Conservation (phyloP, 1,140 invertebrate species). For the Meteorus sp. region DNA sequence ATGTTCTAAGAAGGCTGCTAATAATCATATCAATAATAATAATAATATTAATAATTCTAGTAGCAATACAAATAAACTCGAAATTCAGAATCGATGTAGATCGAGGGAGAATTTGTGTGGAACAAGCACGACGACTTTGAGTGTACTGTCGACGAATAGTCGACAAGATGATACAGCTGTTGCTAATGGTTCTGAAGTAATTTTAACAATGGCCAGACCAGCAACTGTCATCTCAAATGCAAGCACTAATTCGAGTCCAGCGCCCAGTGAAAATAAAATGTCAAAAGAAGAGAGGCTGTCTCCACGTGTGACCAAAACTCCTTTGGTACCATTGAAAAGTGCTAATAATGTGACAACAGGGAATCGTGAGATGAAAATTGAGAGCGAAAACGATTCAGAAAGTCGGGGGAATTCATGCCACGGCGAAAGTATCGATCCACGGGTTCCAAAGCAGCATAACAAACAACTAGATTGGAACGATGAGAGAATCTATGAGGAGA, state of each 20-base stretch:
- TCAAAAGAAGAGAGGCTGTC: constrained; percentile 65
- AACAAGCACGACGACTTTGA: constrained; percentile 48
- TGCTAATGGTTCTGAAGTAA: constrained; percentile 63
- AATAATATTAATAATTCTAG: constrained; percentile 44
- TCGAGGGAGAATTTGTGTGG: constrained; percentile 63
- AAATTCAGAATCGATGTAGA: constrained; percentile 56
- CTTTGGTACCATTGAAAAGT: constrained; percentile 45
- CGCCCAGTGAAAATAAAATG: constrained; percentile 63
- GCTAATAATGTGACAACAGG: constrained; percentile 38
- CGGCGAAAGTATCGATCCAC: constrained; percentile 37
- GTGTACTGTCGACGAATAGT: constrained; percentile 44
- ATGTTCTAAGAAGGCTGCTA: neutral
- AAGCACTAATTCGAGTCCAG: constrained; percentile 65
- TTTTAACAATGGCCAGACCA: constrained; percentile 72
- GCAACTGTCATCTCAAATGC: constrained; percentile 73
- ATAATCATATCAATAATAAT: constrained; percentile 19
- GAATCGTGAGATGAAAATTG: constrained; percentile 42
- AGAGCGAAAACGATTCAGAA: constrained; percentile 41
- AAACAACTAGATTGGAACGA: too few species aligned
- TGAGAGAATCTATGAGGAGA: constrained; percentile 27
- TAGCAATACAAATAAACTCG: constrained; percentile 48
- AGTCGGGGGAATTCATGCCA: constrained; percentile 42
- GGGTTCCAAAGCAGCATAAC: constrained; percentile 34
- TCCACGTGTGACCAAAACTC: constrained; percentile 56
- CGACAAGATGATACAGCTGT: constrained; percentile 52